Base-by-base conservation (phyloP, 2,113 vertebrate genomes). In the Cepphus grylle region DNA sequence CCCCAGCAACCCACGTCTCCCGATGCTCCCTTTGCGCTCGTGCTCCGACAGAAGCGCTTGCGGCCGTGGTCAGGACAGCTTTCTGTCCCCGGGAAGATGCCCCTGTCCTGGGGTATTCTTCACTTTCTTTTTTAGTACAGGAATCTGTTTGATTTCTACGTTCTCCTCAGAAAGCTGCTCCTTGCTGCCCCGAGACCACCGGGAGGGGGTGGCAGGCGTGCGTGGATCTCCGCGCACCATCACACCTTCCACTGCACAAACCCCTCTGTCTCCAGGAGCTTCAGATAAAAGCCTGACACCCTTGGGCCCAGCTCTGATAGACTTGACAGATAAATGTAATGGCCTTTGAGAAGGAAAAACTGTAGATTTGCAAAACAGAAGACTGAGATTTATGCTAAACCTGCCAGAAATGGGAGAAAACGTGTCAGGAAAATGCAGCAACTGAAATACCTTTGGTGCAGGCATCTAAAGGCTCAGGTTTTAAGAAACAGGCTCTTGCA, bases 171-270 rank as follows among this genome's bases (percentile, higher is more conserved):
- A 73, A 79, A 53, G 43, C 26, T n/a, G 25, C 32, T 81, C 25
- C 38, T 61, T 53, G 23, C 10, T 62, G 69, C 40, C 47, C n/a
- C 0, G 0, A 49, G 62, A 56, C 22, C 1, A 1, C 1, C 2
- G 38, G 26, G 38, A 63, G 38, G 61, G 38, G 61, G 61, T 63
- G 25, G 61, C 38, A 55, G 53, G 29, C 9, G 27, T 55, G 53
- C 29, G 6, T 55, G 7, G 40, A 32, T 53, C 69, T 55, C 26
- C 13, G 55, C 32, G 11, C 40, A 18, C 1, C 0, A 30, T 40
- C 8, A 7, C 21, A 25, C 29, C 43, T 40, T 21, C 9, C 23
- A 27, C 27, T 29, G 67, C 50, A 50, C n/a, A 73, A 72, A 49
- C 8, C 8, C 19, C 34, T 36, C 32, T 16, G 3, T 65, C 38